A percentile compares a stretch with the other conserved stretches of the same genome.
Conservation (phyloP, 2,797 vertebrate genomes). For the Enoplosus armatus region DNA sequence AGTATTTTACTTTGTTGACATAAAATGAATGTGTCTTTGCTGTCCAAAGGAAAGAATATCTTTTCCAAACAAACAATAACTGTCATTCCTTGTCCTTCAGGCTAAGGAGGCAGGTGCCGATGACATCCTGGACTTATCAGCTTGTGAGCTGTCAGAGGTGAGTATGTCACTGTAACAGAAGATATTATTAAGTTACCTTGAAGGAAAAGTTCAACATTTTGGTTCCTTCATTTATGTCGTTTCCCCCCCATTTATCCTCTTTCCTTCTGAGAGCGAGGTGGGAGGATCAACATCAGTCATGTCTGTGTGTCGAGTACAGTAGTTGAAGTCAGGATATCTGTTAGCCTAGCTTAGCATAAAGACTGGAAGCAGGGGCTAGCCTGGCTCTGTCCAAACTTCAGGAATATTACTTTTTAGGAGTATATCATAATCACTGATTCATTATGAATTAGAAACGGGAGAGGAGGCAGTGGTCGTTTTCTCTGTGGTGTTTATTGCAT, state of each 20-base stretch:
- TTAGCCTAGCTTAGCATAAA: neutral
- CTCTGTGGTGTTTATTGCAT: too few relatives aligned
- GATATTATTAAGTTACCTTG: neutral
- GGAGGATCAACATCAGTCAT: neutral
- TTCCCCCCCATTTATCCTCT: neutral
- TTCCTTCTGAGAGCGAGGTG: neutral
- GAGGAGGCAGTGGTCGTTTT: too few relatives aligned
- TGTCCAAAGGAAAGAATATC: neutral
- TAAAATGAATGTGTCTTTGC: neutral
- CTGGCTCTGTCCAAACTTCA: neutral
- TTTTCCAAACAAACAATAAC: neutral
- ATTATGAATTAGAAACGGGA: too few relatives aligned
- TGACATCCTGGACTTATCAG: slow-evolving; percentile 93
- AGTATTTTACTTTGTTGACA: neutral
- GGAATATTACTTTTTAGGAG: neutral
- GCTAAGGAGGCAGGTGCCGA: slow-evolving; percentile 95
- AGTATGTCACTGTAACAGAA: slow-evolving; percentile 41
- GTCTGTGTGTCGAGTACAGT: neutral
- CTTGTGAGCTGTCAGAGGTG: slow-evolving; percentile 94
- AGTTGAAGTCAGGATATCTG: neutral
- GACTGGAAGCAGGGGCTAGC: neutral
- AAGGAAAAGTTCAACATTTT: neutral
- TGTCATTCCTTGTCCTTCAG: slow-evolving; percentile 74
- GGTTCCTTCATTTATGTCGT: neutral
- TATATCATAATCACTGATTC: too few relatives aligned